A percentile compares a stretch with the other conserved stretches of the same genome.
Conservation (phyloP, 2,797 vertebrate genomes). For the Triplophysa yarkandensis region DNA sequence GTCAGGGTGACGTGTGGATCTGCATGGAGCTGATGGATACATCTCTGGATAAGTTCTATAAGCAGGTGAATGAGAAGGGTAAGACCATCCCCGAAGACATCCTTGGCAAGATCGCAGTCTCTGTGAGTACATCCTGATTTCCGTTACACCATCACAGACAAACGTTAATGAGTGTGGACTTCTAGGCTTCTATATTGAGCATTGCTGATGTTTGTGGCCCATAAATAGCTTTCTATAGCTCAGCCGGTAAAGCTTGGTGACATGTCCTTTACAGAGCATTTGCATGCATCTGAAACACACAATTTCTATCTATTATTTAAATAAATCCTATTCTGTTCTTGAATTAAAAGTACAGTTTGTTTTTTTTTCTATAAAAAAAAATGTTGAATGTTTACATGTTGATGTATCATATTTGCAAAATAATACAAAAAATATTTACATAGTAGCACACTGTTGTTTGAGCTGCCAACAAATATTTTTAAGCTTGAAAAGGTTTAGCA, state of each 20-base stretch:
- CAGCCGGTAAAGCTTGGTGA: neutral
- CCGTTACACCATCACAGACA: neutral
- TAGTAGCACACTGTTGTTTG: no score
- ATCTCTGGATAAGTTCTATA: conserved; percentile 98
- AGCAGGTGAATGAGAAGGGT: conserved; percentile 93
- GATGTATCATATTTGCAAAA: no score
- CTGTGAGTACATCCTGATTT: conserved; percentile 78
- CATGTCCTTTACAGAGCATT: no score
- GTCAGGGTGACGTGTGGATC: conserved; percentile 97
- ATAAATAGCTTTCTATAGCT: neutral
- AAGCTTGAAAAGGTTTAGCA: no score
- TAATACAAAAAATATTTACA: no score
- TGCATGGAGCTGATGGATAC: conserved; percentile 99
- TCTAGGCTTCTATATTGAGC: neutral
- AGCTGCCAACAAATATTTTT: no score
- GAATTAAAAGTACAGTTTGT: no score
- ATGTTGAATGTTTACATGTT: no score
- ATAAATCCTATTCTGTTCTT: no score
- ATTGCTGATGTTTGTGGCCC: neutral
- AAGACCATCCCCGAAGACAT: conserved; percentile 96
- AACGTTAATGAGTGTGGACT: neutral
- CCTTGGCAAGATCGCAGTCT: conserved; percentile 96
- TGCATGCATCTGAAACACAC: neutral
- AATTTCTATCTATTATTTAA: no score
- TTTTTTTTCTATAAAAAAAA: no score